Evolutionary conservation across 64 coral and sea anemone genomes (phyloP).

Genomic region (Cladopsammia gracilis): DNA sequence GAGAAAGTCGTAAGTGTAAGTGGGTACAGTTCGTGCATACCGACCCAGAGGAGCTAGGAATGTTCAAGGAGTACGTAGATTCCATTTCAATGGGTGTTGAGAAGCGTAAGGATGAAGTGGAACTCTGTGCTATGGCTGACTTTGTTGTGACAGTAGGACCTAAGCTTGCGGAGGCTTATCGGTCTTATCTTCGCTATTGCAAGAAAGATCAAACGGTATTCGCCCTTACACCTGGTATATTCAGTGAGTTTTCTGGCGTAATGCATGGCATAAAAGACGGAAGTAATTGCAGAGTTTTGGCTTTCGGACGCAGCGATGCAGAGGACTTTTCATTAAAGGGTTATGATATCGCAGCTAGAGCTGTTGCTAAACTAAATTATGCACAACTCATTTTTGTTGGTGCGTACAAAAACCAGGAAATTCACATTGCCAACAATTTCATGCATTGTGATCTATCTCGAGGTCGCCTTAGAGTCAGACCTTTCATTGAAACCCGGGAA

Average conservation of each 20-base stretch:
- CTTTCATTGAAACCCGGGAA: background rate
- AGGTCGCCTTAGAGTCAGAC: background rate
- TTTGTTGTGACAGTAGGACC: background rate
- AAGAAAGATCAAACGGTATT: background rate
- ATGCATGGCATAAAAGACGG: background rate
- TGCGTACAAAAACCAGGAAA: background rate
- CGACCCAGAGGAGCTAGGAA: too few species aligned
- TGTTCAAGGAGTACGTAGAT: too few species aligned
- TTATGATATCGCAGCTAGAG: conserved; percentile 20
- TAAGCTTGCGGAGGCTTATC: background rate
- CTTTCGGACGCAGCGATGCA: background rate
- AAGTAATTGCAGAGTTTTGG: background rate
- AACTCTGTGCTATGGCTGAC: background rate
- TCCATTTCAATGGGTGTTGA: background rate
- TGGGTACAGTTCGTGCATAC: too few species aligned
- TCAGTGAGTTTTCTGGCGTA: background rate
- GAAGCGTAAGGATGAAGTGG: background rate
- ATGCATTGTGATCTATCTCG: background rate
- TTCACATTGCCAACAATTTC: background rate
- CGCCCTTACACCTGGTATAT: background rate
- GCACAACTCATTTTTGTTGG: conserved; percentile 10
- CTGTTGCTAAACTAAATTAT: background rate
- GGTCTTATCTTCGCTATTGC: background rate
- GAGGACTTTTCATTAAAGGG: conserved; percentile 7
- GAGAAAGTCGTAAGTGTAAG: too few species aligned